Conservation (phyloP, 2,113 vertebrate species). For the Microtus montanus region DNA sequence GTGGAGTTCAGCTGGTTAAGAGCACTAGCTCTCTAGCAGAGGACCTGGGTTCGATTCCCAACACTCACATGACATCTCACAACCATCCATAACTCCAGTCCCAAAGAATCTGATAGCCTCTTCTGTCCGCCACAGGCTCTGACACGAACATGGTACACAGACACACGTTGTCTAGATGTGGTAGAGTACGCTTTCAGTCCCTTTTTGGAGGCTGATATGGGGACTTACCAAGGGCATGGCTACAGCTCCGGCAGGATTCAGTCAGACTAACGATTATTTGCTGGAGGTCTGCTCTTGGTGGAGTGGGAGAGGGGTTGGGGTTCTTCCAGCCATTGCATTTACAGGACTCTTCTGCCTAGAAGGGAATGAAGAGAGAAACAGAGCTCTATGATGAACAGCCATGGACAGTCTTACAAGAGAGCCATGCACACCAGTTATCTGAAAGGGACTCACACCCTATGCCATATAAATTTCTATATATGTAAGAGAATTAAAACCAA, state of each 20-base stretch:
- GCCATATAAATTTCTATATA: neutral
- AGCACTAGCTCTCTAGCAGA: neutral
- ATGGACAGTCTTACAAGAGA: neutral
- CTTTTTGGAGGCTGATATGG: neutral
- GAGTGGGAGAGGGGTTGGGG: slow-evolving; percentile 96
- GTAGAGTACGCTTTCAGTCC: neutral
- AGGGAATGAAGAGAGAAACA: neutral
- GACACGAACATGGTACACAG: neutral
- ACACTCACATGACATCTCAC: neutral
- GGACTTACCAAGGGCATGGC: slow-evolving; percentile 92
- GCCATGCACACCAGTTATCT: neutral
- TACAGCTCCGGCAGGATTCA: slow-evolving; percentile 97
- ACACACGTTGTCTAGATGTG: neutral
- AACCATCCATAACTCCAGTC: neutral
- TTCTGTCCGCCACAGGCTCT: neutral
- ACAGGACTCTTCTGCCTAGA: slow-evolving; percentile 96
- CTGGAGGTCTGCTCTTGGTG: slow-evolving; percentile 94
- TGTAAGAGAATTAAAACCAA: neutral
- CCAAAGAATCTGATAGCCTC: neutral
- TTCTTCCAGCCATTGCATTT: slow-evolving; percentile 99
- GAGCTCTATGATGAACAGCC: slow-evolving; percentile 13
- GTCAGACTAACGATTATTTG: slow-evolving; percentile 89
- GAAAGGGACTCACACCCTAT: neutral
- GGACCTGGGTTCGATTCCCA: neutral
- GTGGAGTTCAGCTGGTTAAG: neutral